These are phyloP conservation scores for Euzophera pinguis DNA, from an alignment of 2,888 invertebrate species.

Conservation along the genomic window DNA sequence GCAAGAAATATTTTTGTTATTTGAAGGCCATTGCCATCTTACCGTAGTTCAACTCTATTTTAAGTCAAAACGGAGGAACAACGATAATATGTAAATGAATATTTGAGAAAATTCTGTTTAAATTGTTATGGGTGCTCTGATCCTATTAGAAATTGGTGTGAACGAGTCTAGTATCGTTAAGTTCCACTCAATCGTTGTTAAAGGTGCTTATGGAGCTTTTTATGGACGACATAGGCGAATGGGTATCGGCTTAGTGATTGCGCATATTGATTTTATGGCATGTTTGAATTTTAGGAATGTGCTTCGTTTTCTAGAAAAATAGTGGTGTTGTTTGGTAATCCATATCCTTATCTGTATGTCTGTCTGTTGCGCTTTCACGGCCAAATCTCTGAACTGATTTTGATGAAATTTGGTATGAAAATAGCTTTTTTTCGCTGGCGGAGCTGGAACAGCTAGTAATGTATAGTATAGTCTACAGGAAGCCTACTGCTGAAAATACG, in stretches of 20 bases:
- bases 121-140: conserved; percentile 1
- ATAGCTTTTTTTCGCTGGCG: too few species aligned
- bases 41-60: neutral
- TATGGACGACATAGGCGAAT: conserved; percentile 1
- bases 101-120: neutral
- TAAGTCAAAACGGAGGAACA: neutral
- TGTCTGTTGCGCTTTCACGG: too few species aligned
- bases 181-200: neutral
- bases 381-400: too few species aligned
- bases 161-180: conserved; percentile 1
- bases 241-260: neutral
- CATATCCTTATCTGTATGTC: too few species aligned
- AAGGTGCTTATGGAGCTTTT: conserved; percentile 1
- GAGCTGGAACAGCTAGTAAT: too few species aligned
- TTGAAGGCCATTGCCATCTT: neutral
- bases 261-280: neutral
- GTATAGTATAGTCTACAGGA: too few species aligned
- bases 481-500: too few species aligned
- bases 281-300: too few species aligned
- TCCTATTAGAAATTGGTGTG: conserved; percentile 6
- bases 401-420: too few species aligned
- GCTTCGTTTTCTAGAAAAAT: too few species aligned
- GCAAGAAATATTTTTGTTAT: neutral
- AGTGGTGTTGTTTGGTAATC: too few species aligned
- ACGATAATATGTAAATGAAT: conserved; percentile 1